Conservation (phyloP, 2,113 vertebrate species). For the Pandion haliaetus region DNA sequence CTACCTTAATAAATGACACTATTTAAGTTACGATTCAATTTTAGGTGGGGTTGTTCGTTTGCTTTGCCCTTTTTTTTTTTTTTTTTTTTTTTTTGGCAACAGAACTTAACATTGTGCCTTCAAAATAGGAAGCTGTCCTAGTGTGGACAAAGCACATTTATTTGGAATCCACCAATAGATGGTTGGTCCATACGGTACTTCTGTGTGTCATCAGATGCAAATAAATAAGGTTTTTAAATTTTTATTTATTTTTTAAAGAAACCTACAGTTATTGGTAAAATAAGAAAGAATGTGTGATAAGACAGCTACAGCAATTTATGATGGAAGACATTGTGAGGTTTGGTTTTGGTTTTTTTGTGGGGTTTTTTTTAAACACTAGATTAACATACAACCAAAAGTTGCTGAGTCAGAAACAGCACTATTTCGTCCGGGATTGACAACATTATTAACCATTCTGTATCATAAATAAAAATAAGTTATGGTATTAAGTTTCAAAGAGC, state of each 20-base stretch:
- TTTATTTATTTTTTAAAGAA: not conserved
- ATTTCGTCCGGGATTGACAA: not conserved
- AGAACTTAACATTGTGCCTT: not conserved
- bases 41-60: not conserved
- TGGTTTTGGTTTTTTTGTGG: not conserved
- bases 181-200: not conserved
- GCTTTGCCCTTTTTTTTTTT: not conserved
- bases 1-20: not conserved
- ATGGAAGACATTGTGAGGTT: not conserved
- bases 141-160: not conserved
- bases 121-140: not conserved
- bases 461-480: not conserved
- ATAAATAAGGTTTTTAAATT: not conserved
- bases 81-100: not conserved
- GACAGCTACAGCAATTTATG: not conserved
- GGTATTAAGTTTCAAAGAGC: not conserved
- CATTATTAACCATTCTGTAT: not conserved
- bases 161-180: not conserved
- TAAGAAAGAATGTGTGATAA: not conserved
- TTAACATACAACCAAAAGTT: not conserved
- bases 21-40: not conserved
- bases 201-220: not conserved
- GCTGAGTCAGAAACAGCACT: not conserved
- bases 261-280: not conserved
- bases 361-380: not conserved